Percentiles rank a stretch among this genome's conserved stretches.
phyloP scores from a whole-genome alignment of 1,140 invertebrate species.

The Scaptomyza pallida region DNA sequence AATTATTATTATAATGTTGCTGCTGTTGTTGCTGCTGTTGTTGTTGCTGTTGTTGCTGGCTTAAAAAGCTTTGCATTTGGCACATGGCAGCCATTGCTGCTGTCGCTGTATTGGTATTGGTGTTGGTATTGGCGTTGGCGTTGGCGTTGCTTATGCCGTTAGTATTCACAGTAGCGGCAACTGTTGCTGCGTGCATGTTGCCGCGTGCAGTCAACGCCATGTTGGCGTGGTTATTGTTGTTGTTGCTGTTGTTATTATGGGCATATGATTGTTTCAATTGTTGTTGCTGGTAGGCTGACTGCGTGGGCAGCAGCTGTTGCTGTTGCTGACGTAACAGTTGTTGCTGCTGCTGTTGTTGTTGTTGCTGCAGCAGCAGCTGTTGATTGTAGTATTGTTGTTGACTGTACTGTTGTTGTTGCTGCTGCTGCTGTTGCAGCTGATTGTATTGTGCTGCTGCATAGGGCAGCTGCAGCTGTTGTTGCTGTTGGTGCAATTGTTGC shows the following conservation, averaged over 20 bases:
- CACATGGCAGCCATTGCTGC: slow-evolving; percentile 72
- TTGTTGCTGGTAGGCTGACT: slow-evolving; percentile 52
- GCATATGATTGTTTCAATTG: slow-evolving; percentile 58
- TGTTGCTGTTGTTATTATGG: slow-evolving; percentile 37
- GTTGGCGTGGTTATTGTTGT: slow-evolving; percentile 49
- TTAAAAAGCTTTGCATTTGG: slow-evolving; percentile 77
- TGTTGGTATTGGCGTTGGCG: slow-evolving; percentile 40
- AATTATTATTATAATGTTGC: slow-evolving; percentile 50
- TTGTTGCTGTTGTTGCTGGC: slow-evolving; percentile 58
- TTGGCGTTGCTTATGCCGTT: slow-evolving; percentile 38
- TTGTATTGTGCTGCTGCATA: slow-evolving; percentile 47
- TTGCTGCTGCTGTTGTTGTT: slow-evolving; percentile 47
- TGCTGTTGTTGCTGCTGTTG: slow-evolving; percentile 44
- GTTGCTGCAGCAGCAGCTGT: slow-evolving; percentile 42
- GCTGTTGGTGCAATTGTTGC: slow-evolving; percentile 51
- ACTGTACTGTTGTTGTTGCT: slow-evolving; percentile 35
- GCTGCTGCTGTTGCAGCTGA: slow-evolving; percentile 43
- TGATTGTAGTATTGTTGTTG: slow-evolving; percentile 55
- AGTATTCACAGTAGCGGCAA: slow-evolving; percentile 44
- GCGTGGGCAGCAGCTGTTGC: slow-evolving; percentile 33
- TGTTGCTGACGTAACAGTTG: slow-evolving; percentile 63
- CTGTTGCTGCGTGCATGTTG: slow-evolving; percentile 45
- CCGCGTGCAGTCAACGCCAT: slow-evolving; percentile 54
- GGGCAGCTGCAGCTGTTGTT: slow-evolving; percentile 43
- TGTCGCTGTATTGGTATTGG: slow-evolving; percentile 47